These are phyloP conservation scores for Tapirus terrestris DNA, from an alignment of 2,113 vertebrate species.

Conservation along the genomic window DNA sequence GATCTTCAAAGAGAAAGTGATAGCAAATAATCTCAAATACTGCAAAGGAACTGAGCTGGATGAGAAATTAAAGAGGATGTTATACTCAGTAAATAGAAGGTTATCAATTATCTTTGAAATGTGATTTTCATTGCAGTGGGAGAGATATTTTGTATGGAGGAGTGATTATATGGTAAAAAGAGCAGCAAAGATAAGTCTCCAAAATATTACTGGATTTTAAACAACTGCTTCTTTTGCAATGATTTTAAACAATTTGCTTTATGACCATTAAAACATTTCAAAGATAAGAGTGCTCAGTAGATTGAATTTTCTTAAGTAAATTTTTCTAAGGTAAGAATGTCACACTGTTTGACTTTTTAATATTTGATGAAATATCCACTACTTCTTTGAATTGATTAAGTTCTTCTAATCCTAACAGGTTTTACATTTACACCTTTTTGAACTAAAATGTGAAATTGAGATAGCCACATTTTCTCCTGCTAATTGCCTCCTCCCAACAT, in stretches of 20 bases:
- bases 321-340: neutral
- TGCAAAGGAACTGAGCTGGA: neutral
- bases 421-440: neutral
- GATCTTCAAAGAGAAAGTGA: neutral
- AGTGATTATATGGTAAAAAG: neutral
- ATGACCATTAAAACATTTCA: slow-evolving; percentile 47
- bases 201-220: neutral
- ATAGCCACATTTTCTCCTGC: neutral
- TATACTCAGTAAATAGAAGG: neutral
- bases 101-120: neutral
- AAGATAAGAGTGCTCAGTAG: slow-evolving; percentile 3
- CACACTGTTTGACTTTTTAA: slow-evolving; percentile 29
- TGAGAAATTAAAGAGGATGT: neutral
- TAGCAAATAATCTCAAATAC: neutral
- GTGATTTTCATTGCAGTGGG: neutral
- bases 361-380: slow-evolving; percentile 17
- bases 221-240: neutral
- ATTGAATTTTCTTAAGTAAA: slow-evolving; percentile 13
- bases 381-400: neutral
- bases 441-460: neutral
- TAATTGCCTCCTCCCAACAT: neutral
- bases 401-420: neutral
- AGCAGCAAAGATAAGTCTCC: neutral
- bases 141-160: neutral
- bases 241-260: slow-evolving; percentile 11